Evolutionary conservation across 1,140 invertebrate species (phyloP).

Genomic region (Lasaia peninsularis): DNA sequence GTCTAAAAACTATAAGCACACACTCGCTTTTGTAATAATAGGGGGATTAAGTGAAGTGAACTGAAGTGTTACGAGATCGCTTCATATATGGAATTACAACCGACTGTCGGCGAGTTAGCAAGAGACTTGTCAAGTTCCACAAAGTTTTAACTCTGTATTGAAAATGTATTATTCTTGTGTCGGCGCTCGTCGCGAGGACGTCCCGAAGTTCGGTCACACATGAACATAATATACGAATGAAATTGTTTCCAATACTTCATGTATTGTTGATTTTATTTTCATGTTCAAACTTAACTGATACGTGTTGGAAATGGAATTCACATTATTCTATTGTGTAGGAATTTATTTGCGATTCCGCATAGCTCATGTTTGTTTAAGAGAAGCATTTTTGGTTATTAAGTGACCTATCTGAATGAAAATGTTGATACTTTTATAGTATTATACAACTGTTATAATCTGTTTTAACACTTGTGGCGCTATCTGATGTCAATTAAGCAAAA

Average conservation of each 20-base stretch:
- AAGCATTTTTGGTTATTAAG: too few species aligned
- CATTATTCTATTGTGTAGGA: neutral
- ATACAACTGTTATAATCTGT: too few species aligned
- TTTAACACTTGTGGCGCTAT: too few species aligned
- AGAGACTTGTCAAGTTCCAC: neutral
- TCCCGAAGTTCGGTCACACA: slow-evolving; percentile 2
- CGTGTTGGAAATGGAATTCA: neutral
- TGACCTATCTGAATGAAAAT: too few species aligned
- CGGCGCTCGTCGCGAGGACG: neutral
- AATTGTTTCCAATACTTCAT: slow-evolving; percentile 4
- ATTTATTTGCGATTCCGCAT: neutral
- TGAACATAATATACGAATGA: slow-evolving; percentile 7
- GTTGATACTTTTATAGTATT: too few species aligned
- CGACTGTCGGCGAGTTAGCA: neutral
- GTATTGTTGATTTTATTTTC: slow-evolving; percentile 1
- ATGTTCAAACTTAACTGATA: neutral
- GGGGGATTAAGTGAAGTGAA: neutral
- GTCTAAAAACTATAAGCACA: too few species aligned
- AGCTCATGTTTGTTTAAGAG: too few species aligned
- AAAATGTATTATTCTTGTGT: slow-evolving; percentile 3
- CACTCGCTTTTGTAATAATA: neutral
- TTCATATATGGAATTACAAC: neutral
- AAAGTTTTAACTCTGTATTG: slow-evolving; percentile 4
- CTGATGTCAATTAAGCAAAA: too few species aligned
- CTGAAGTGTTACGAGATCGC: neutral